Percentiles rank a stretch among this genome's conserved stretches.
Evolutionary conservation across 2,113 vertebrate species (phyloP).

Genomic region (Pantherophis guttatus): DNA sequence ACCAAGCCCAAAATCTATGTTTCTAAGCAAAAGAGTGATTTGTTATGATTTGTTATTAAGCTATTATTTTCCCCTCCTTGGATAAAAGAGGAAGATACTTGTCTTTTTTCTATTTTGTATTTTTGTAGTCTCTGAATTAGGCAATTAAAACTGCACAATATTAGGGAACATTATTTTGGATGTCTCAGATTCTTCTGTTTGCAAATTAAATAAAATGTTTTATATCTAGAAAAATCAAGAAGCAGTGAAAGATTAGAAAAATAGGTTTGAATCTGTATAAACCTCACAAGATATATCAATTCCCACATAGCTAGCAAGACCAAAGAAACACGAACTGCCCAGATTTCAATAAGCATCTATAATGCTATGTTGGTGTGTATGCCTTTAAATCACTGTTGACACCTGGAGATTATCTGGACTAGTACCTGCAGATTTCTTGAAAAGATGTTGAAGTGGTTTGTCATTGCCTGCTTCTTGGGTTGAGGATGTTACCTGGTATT

Average conservation of each 20-base stretch:
- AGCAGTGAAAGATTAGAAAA: background rate
- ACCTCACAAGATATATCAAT: background rate
- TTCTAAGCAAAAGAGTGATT: too few relatives aligned
- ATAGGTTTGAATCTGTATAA: background rate
- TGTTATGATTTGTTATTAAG: too few relatives aligned
- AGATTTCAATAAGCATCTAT: background rate
- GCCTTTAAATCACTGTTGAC: background rate
- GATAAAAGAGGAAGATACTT: too few relatives aligned
- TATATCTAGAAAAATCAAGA: background rate
- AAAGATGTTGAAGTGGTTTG: background rate
- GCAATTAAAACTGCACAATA: background rate
- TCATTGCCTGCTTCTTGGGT: background rate
- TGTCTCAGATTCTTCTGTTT: background rate
- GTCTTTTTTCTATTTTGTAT: too few relatives aligned
- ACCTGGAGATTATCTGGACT: background rate
- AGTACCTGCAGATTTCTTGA: background rate
- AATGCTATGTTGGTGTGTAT: background rate
- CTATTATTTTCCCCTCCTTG: too few relatives aligned
- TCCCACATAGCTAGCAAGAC: background rate
- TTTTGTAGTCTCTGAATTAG: background rate
- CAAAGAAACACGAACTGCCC: background rate
- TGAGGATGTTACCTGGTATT: too few relatives aligned
- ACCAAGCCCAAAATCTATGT: too few relatives aligned
- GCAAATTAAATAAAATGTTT: background rate
- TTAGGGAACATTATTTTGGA: background rate